Conservation (phyloP, 64 coral and sea anemone genomes). For the Acropora tenuis region DNA sequence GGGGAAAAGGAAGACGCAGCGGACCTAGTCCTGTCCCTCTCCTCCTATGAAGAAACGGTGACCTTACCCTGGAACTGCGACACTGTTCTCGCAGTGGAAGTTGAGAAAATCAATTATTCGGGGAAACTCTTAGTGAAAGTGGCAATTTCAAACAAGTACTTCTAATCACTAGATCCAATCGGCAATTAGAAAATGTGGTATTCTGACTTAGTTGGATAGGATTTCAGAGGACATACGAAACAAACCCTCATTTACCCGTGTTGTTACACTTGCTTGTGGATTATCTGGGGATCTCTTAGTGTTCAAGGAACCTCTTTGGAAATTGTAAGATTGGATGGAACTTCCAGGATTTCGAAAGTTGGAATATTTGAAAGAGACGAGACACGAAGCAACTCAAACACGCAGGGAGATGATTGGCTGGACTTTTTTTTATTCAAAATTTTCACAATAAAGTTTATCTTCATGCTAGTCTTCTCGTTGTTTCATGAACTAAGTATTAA, state of each 20-base stretch:
- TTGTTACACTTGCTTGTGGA: background rate
- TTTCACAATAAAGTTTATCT: too few species aligned
- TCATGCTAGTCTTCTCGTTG: too few species aligned
- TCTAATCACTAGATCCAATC: background rate
- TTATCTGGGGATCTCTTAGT: background rate
- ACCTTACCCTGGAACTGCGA: background rate
- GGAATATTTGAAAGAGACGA: conserved; percentile 3
- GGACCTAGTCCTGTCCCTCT: background rate
- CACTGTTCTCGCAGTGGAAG: background rate
- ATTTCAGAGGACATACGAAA: background rate
- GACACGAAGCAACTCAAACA: background rate
- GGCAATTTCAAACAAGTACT: background rate
- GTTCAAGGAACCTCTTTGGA: too few species aligned
- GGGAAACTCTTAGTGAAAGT: background rate
- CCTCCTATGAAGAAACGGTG: background rate
- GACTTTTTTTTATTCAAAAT: background rate
- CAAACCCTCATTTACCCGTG: conserved; percentile 15
- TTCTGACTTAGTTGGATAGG: background rate
- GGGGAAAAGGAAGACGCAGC: background rate
- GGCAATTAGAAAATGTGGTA: background rate
- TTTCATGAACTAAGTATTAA: too few species aligned
- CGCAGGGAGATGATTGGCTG: background rate
- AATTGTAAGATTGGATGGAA: background rate
- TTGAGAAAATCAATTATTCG: background rate
- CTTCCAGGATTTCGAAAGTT: background rate